Evolutionary conservation across 2,797 vertebrate genomes (phyloP).

Genomic region (Novumbra hubbsi): DNA sequence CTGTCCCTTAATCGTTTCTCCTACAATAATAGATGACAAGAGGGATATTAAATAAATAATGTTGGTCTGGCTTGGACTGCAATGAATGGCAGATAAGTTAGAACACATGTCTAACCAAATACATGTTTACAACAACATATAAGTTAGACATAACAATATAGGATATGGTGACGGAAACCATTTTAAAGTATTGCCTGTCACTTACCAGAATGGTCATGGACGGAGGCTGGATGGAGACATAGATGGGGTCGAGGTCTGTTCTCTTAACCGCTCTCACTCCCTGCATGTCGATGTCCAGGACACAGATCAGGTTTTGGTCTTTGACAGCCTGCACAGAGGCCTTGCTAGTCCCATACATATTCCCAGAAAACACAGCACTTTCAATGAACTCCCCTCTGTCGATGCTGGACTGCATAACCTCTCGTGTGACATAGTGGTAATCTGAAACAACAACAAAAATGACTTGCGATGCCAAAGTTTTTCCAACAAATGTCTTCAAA

Average conservation of each 20-base stretch:
- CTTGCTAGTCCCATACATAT: slow-evolving; percentile 96
- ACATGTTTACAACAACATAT: not conserved
- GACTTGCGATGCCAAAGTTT: not conserved
- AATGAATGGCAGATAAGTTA: not conserved
- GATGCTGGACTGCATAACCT: slow-evolving; percentile 84
- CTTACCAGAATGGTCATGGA: slow-evolving; percentile 87
- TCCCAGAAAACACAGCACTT: slow-evolving; percentile 90
- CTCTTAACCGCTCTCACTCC: slow-evolving; percentile 91
- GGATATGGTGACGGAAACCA: not conserved
- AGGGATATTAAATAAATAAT: not conserved
- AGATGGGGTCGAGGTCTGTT: slow-evolving; percentile 88
- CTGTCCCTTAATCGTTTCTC: slow-evolving; percentile 87
- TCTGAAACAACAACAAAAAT: slow-evolving; percentile 70
- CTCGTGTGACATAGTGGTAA: slow-evolving; percentile 91
- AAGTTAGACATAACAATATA: not conserved
- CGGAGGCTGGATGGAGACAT: slow-evolving; percentile 90
- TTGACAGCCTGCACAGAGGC: slow-evolving; percentile 87
- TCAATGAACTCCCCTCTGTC: slow-evolving; percentile 88
- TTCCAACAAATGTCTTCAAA: not conserved
- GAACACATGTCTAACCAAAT: not conserved
- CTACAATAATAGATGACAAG: slow-evolving; percentile 58
- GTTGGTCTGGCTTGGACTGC: not conserved
- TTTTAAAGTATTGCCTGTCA: not conserved
- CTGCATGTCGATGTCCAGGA: slow-evolving; percentile 96
- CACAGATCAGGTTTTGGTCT: slow-evolving; percentile 92